phyloP scores from a whole-genome alignment of 2,888 invertebrate genomes.

The Campoletis raptor region DNA sequence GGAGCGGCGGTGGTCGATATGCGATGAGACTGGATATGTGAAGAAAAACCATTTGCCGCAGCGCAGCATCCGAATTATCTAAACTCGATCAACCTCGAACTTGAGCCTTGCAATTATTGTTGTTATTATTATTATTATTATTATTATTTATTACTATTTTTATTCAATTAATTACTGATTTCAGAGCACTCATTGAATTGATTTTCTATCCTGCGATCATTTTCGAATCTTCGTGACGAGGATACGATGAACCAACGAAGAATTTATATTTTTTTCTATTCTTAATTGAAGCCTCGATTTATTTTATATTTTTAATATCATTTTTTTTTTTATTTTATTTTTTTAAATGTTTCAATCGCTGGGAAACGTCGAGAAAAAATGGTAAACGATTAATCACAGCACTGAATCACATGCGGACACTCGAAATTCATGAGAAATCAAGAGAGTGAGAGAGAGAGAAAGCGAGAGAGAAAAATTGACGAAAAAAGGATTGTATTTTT shows the following conservation, averaged over 20 bases:
- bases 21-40: conserved; percentile 76
- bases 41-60: conserved; percentile 58
- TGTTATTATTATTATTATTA: background rate
- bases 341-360: background rate
- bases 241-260: background rate
- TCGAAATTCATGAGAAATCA: background rate
- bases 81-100: conserved; percentile 3
- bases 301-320: background rate
- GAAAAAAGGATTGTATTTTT: background rate
- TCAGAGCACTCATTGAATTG: too few relatives aligned
- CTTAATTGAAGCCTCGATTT: background rate
- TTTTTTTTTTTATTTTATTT: background rate
- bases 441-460: conserved; percentile 6
- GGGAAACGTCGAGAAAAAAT: background rate
- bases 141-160: background rate
- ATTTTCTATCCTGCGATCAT: background rate
- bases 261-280: background rate
- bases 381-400: conserved; percentile 4
- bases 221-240: background rate
- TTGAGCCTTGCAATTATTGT: background rate
- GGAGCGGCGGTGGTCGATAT: conserved; percentile 75
- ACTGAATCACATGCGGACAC: conserved; percentile 27
- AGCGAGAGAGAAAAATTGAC: background rate
- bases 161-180: background rate
- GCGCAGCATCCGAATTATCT: conserved; percentile 40